Conservation (phyloP, 2,888 invertebrate species). For the Mythimna lalbum region DNA sequence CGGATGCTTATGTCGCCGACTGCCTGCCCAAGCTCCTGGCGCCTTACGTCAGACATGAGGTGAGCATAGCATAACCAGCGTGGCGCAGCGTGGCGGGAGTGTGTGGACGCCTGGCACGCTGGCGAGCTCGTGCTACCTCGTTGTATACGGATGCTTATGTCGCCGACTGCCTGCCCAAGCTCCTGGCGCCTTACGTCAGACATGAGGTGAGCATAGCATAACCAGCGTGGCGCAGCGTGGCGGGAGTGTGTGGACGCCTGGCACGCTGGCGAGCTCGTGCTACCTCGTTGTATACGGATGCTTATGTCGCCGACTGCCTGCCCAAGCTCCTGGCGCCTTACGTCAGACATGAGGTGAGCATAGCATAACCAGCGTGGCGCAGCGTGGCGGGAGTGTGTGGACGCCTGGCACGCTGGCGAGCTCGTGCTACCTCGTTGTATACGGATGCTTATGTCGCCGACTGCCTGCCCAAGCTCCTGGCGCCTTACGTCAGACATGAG, state of each 20-base stretch:
- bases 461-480: not conserved
- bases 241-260: too few relatives aligned
- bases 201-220: not conserved
- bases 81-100: not conserved
- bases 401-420: not conserved
- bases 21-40: not conserved
- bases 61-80: not conserved
- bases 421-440: not conserved
- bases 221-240: not conserved
- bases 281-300: not conserved
- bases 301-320: not conserved
- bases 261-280: not conserved
- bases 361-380: not conserved
- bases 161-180: slow-evolving; percentile 1
- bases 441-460: not conserved
- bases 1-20: not conserved
- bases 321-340: not conserved
- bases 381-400: not conserved
- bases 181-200: not conserved
- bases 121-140: not conserved
- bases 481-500: not conserved
- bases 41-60: not conserved
- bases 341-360: not conserved
- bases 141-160: not conserved
- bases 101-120: too few relatives aligned